Conservation (phyloP, 2,888 invertebrate genomes). For the Dendrolimus pini region DNA sequence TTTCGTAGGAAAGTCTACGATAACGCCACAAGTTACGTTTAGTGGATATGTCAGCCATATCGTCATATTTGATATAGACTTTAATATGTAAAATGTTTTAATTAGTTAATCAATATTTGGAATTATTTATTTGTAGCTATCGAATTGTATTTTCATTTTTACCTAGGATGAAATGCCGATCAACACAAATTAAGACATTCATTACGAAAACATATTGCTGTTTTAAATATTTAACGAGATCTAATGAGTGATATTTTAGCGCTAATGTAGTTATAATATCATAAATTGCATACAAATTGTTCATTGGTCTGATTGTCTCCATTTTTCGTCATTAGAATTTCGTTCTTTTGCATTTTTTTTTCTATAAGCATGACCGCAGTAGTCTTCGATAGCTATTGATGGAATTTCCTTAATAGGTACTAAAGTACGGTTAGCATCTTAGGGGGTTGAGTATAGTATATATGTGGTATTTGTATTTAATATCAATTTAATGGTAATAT, state of each 20-base stretch:
- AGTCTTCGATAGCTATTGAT: conserved; percentile 33
- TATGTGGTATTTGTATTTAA: no score
- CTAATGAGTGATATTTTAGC: conserved; percentile 64
- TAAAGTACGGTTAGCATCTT: conserved; percentile 22
- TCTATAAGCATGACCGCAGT: conserved; percentile 20
- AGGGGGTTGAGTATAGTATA: no score
- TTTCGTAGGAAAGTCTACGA: no score
- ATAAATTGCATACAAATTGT: conserved; percentile 66
- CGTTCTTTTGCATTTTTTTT: conserved; percentile 27
- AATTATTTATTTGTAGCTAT: conserved; percentile 2
- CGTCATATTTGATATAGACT: no score
- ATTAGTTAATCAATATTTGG: not conserved
- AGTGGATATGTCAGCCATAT: no score
- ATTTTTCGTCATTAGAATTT: conserved; percentile 25
- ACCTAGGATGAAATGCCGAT: conserved; percentile 7
- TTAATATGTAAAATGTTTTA: conserved; percentile 3
- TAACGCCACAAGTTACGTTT: no score
- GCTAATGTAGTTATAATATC: conserved; percentile 46
- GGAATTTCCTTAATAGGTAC: conserved; percentile 36
- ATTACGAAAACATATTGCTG: conserved; percentile 33
- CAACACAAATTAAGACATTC: conserved; percentile 38
- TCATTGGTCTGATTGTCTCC: conserved; percentile 51
- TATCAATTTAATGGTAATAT: no score
- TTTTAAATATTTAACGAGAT: conserved; percentile 70
- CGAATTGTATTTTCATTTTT: not conserved